These are phyloP conservation scores for Gallinago media DNA, from an alignment of 2,113 vertebrate genomes.

Conservation along the genomic window DNA sequence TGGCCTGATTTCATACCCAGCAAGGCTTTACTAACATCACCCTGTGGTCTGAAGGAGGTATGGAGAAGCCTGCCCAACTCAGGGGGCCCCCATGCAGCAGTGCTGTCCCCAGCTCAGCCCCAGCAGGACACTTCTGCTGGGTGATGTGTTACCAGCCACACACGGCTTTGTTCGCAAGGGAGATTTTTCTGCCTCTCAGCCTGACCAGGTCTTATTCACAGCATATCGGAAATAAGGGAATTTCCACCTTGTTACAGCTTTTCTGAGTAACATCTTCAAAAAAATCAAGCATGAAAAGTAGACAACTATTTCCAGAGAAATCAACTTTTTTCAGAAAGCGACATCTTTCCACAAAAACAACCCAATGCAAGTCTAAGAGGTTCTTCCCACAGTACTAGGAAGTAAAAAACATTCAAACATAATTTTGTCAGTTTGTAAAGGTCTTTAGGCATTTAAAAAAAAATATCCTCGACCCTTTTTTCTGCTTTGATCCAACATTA, in stretches of 20 bases:
- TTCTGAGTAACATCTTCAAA: background rate
- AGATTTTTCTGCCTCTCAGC: background rate
- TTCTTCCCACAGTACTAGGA: background rate
- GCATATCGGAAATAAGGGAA: background rate
- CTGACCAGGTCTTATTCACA: background rate
- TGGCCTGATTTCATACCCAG: background rate
- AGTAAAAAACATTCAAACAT: background rate
- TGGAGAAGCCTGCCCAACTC: accelerated
- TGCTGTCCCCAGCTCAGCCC: background rate
- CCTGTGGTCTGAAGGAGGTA: accelerated
- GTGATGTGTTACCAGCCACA: background rate
- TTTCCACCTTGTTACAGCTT: background rate
- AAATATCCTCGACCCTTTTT: background rate
- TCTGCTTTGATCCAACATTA: slow-evolving; percentile 71
- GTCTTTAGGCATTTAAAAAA: background rate
- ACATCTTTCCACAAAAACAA: background rate
- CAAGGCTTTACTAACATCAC: background rate
- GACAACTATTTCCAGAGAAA: background rate
- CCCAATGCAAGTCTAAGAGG: background rate
- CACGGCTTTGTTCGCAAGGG: background rate
- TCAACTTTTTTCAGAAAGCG: background rate
- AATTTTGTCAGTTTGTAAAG: background rate
- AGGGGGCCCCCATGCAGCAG: background rate
- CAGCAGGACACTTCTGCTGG: background rate
- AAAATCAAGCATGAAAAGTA: background rate